Evolutionary conservation across 2,113 vertebrate species (phyloP).

Genomic region (Tamias sibiricus): DNA sequence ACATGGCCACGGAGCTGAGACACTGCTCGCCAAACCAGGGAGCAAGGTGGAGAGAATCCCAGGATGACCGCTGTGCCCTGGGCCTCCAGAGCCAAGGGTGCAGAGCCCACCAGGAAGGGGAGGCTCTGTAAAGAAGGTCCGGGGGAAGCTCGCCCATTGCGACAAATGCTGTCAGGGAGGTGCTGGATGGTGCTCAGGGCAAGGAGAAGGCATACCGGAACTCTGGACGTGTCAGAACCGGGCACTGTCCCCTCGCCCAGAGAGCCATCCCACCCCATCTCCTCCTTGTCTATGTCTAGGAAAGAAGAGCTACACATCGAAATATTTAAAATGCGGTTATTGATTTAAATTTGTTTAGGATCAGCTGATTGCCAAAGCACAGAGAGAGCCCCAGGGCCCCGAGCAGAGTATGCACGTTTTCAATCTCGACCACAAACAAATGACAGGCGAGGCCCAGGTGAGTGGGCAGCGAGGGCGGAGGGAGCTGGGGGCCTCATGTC

Average conservation of each 20-base stretch:
- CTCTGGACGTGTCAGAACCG: too few species aligned
- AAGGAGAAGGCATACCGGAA: background rate
- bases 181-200: rapidly evolving
- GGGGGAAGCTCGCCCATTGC: background rate
- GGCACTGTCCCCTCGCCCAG: rapidly evolving
- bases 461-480: background rate
- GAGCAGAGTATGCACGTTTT: background rate
- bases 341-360: background rate
- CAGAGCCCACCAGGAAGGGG: background rate
- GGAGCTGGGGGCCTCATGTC: background rate
- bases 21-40: background rate
- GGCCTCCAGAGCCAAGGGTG: rapidly evolving
- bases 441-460: background rate
- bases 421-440: background rate
- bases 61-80: rapidly evolving
- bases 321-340: background rate
- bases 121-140: background rate
- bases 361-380: background rate
- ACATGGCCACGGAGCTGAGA: background rate
- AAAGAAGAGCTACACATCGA: background rate
- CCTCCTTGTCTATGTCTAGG: background rate
- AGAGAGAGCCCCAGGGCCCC: background rate
- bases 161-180: background rate
- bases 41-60: background rate
- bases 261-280: background rate